These are phyloP conservation scores for Addax nasomaculatus DNA, from an alignment of 2,113 vertebrate species.

Conservation along the genomic window DNA sequence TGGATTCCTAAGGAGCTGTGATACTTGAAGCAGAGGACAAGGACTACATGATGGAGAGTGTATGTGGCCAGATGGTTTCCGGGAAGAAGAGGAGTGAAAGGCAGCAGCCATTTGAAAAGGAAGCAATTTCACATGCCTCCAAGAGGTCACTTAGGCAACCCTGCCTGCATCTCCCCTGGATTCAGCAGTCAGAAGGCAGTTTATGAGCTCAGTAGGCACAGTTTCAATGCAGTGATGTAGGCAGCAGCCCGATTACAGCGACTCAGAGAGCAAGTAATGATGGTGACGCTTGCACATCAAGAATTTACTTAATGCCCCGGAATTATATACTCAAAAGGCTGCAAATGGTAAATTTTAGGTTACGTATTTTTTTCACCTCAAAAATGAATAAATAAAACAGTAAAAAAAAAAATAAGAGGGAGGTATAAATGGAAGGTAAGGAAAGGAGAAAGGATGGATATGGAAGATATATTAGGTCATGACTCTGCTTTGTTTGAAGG, in stretches of 20 bases:
- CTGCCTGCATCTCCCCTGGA: too few species aligned
- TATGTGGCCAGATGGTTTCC: background rate
- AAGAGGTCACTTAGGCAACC: background rate
- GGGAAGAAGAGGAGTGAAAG: background rate
- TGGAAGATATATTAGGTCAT: background rate
- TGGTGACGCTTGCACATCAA: background rate
- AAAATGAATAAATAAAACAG: background rate
- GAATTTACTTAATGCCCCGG: background rate
- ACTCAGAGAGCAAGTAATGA: background rate
- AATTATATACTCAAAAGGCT: background rate
- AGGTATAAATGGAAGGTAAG: background rate
- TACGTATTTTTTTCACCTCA: background rate
- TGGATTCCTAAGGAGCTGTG: background rate
- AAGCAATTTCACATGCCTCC: background rate
- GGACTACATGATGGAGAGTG: background rate
- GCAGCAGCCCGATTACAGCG: background rate
- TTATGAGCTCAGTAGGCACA: background rate
- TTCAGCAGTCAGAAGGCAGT: background rate
- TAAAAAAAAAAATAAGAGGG: background rate
- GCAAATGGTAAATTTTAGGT: background rate
- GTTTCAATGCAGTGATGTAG: background rate
- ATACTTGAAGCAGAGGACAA: background rate
- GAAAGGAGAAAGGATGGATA: background rate
- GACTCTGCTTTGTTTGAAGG: background rate
- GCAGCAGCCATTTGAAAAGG: background rate